Percentiles rank a stretch among this genome's conserved stretches.
Conservation (phyloP, 2,113 vertebrate genomes). For the Regulus satrapa region DNA sequence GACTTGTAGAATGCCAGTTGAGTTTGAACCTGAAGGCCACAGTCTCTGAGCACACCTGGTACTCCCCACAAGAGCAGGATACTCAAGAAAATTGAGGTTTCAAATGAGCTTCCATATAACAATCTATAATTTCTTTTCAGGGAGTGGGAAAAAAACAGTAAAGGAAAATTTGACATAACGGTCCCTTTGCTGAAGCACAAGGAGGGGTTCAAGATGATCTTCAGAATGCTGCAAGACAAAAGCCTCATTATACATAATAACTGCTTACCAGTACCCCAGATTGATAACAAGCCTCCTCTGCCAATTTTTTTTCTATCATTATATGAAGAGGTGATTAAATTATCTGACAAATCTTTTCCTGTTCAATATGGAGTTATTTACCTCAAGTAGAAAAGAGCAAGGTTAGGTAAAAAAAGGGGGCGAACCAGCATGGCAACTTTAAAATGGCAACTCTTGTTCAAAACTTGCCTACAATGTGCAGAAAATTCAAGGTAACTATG, state of each 20-base stretch:
- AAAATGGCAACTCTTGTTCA: background rate
- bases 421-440: constrained; percentile 26
- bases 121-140: constrained; percentile 90
- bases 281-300: constrained; percentile 74
- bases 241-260: constrained; percentile 95
- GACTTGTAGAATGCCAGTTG: constrained; percentile 82
- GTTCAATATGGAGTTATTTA: constrained; percentile 59
- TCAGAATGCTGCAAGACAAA: constrained; percentile 91
- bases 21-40: constrained; percentile 72
- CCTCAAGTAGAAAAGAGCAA: constrained; percentile 47
- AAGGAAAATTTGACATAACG: constrained; percentile 78
- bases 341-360: constrained; percentile 76
- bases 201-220: constrained; percentile 90
- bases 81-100: constrained; percentile 91
- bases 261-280: constrained; percentile 79
- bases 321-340: constrained; percentile 78
- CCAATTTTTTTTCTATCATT: constrained; percentile 84
- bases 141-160: constrained; percentile 76
- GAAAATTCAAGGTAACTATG: background rate
- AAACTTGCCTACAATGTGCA: background rate
- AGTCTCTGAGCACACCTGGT: constrained; percentile 78
- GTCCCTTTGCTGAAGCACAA: constrained; percentile 79
- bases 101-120: constrained; percentile 86
- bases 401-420: background rate
- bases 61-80: constrained; percentile 76